Percentiles rank a stretch among this genome's conserved stretches.
Conservation (phyloP, 2,113 vertebrate species). For the Suncus etruscus region DNA sequence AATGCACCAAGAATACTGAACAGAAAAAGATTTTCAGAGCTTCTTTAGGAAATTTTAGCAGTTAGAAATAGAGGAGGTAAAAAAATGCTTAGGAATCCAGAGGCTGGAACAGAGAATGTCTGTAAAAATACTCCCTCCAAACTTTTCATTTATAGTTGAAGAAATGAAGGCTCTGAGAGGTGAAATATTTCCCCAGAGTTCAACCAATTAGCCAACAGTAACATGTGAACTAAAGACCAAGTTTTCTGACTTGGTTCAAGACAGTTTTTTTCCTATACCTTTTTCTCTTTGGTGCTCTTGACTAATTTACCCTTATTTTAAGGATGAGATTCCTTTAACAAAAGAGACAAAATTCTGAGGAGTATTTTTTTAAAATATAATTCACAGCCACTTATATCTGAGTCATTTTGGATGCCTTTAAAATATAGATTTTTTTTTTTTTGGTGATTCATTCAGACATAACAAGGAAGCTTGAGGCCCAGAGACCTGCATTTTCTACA, state of each 20-base stretch:
- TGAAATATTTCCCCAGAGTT: not conserved
- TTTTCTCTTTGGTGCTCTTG: not conserved
- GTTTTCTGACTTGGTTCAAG: not conserved
- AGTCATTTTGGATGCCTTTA: not conserved
- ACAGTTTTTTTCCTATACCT: not conserved
- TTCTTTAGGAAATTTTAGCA: not conserved
- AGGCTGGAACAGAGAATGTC: not conserved
- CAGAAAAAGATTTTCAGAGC: not conserved
- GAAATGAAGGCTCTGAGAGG: not conserved
- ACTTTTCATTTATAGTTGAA: not conserved
- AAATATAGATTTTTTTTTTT: not conserved
- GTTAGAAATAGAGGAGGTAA: not conserved
- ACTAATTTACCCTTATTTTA: not conserved
- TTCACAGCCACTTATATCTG: not conserved
- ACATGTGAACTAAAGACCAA: not conserved
- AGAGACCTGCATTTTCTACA: not conserved
- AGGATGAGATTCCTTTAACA: not conserved
- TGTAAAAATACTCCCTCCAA: not conserved
- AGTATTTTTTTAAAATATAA: slow-evolving; percentile 17
- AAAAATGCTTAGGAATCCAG: slow-evolving; percentile 8
- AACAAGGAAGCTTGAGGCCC: not conserved
- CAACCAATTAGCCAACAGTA: not conserved
- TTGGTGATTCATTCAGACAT: not conserved
- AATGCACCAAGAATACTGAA: slow-evolving; percentile 32
- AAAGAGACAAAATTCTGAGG: not conserved